Conservation (phyloP, 2,113 vertebrate genomes). For the Cygnus atratus region DNA sequence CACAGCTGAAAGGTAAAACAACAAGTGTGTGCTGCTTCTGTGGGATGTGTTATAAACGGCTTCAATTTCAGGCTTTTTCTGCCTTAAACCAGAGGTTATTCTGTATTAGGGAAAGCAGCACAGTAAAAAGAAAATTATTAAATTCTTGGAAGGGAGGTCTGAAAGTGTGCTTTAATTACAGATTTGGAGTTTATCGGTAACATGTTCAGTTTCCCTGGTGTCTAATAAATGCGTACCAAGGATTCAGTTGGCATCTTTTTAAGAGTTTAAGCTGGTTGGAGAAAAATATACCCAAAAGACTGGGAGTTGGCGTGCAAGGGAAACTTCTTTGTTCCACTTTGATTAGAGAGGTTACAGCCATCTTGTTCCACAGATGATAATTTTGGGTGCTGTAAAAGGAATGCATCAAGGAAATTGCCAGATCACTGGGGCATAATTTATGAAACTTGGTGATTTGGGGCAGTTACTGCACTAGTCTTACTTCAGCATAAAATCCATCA, state of each 20-base stretch:
- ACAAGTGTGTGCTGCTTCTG: background rate
- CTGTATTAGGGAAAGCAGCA: background rate
- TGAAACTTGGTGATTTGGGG: background rate
- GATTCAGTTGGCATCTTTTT: background rate
- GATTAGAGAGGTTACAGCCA: background rate
- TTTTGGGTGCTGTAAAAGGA: background rate
- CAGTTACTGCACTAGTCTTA: background rate
- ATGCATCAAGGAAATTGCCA: background rate
- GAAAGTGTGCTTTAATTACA: background rate
- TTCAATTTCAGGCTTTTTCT: background rate
- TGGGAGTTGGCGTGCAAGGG: background rate
- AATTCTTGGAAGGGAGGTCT: background rate
- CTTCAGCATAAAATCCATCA: background rate
- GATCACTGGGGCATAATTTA: background rate
- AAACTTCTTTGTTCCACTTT: background rate
- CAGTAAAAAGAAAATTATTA: background rate
- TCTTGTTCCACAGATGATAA: background rate
- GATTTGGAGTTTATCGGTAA: background rate
- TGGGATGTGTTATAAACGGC: accelerated
- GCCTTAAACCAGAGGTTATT: background rate
- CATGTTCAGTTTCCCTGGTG: background rate
- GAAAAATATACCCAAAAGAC: background rate
- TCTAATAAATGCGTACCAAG: background rate
- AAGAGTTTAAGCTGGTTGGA: background rate
- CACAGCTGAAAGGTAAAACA: background rate